Percentiles rank a stretch among this genome's conserved stretches.
These are phyloP conservation scores for Andrena praecox DNA, from an alignment of 2,888 invertebrate genomes.

Conservation along the genomic window DNA sequence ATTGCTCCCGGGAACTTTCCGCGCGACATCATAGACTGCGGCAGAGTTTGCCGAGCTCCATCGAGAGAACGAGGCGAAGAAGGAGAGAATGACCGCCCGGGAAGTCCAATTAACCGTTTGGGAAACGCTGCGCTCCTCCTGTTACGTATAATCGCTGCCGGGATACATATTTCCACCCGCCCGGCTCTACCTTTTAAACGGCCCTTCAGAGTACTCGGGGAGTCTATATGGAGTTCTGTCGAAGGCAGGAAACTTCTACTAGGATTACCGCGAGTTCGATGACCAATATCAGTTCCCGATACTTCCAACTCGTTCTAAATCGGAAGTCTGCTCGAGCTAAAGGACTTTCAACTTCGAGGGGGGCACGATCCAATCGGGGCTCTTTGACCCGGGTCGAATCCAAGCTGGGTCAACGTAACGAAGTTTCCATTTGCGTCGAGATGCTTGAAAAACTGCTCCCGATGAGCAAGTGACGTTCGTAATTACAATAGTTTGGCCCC, in stretches of 20 bases:
- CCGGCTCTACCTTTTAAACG: neutral
- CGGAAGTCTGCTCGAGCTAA: constrained; percentile 10
- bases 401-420: neutral
- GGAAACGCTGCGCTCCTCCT: neutral
- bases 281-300: constrained; percentile 12
- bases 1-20: constrained; percentile 28
- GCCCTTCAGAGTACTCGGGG: neutral
- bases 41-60: constrained; percentile 10
- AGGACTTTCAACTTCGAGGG: constrained; percentile 6
- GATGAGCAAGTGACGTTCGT: no score
- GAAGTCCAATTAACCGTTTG: constrained; percentile 15
- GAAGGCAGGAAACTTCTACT: neutral
- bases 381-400: neutral
- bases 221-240: neutral
- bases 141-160: neutral
- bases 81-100: neutral
- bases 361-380: neutral
- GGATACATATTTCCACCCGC: neutral
- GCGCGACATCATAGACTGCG: constrained; percentile 21
- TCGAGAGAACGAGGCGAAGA: neutral
- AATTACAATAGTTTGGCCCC: no score
- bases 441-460: no score
- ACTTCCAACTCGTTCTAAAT: neutral
- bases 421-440: neutral
- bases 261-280: neutral